These are phyloP conservation scores for Lycocerus yunnanus DNA, from an alignment of 2,888 invertebrate species.

Conservation along the genomic window DNA sequence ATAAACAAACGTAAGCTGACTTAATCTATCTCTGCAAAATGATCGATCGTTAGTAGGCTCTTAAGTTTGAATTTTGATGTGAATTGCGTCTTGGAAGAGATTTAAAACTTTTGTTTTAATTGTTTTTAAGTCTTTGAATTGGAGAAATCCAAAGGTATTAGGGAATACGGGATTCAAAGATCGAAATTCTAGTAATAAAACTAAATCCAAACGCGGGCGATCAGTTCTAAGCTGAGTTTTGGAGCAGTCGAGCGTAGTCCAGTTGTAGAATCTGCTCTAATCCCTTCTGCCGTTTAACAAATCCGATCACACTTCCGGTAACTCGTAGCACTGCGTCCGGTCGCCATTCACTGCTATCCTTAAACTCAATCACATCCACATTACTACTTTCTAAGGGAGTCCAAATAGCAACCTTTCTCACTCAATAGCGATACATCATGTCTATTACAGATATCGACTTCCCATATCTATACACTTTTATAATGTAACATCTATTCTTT, in stretches of 20 bases:
- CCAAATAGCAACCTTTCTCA: conserved; percentile 20
- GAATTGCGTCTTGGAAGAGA: conserved; percentile 22
- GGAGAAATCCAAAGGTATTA: conserved; percentile 27
- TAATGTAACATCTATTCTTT: conserved; percentile 12
- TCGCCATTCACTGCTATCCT: conserved; percentile 38
- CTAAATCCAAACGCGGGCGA: conserved; percentile 41
- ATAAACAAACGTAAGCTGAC: background rate
- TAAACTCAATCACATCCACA: conserved; percentile 39
- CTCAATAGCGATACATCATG: conserved; percentile 29
- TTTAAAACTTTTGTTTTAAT: conserved; percentile 31
- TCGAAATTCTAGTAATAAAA: conserved; percentile 36
- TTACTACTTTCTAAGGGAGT: conserved; percentile 25
- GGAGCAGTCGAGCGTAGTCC: conserved; percentile 42
- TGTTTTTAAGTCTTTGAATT: conserved; percentile 31
- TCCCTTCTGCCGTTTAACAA: conserved; percentile 53
- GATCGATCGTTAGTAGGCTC: background rate
- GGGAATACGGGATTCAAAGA: conserved; percentile 29
- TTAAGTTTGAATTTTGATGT: background rate
- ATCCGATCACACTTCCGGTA: conserved; percentile 53
- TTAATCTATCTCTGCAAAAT: background rate
- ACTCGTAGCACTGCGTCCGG: conserved; percentile 44
- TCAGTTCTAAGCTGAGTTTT: conserved; percentile 42
- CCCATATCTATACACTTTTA: conserved; percentile 15
- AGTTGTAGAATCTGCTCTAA: conserved; percentile 46
- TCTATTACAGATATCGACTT: conserved; percentile 26